A percentile compares a stretch with the other conserved stretches of the same genome.
Evolutionary conservation across 2,113 vertebrate species (phyloP).

Genomic region (Aegithalos caudatus): DNA sequence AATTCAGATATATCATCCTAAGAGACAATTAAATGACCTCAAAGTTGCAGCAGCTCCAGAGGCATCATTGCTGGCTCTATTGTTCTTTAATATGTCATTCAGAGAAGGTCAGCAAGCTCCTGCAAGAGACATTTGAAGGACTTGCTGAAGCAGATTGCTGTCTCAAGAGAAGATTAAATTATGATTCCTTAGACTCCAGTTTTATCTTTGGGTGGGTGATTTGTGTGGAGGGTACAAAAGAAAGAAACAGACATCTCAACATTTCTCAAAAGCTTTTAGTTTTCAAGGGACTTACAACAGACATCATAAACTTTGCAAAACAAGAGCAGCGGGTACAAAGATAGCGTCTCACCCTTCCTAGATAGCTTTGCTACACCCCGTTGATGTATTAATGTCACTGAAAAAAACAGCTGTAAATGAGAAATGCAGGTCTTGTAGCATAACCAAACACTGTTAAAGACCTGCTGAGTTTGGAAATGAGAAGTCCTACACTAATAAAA

Average conservation of each 20-base stretch:
- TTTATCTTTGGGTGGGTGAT: constrained; percentile 13
- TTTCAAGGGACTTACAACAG: constrained; percentile 25
- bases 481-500: neutral
- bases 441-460: neutral
- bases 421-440: neutral
- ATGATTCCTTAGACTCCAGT: constrained; percentile 3
- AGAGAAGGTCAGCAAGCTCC: constrained; percentile 12
- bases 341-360: neutral
- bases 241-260: neutral
- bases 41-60: neutral
- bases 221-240: neutral
- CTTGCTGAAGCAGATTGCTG: constrained; percentile 25
- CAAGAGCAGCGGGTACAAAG: neutral
- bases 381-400: neutral
- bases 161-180: constrained; percentile 23
- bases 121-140: neutral
- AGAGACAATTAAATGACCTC: constrained; percentile 48
- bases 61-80: neutral
- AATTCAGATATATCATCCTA: constrained; percentile 27
- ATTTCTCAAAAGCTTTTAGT: constrained; percentile 8
- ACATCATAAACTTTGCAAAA: neutral
- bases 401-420: neutral
- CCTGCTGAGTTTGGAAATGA: neutral
- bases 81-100: constrained; percentile 42
- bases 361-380: neutral